Conservation (phyloP, 2,113 vertebrate species). For the Dascyllus trimaculatus region DNA sequence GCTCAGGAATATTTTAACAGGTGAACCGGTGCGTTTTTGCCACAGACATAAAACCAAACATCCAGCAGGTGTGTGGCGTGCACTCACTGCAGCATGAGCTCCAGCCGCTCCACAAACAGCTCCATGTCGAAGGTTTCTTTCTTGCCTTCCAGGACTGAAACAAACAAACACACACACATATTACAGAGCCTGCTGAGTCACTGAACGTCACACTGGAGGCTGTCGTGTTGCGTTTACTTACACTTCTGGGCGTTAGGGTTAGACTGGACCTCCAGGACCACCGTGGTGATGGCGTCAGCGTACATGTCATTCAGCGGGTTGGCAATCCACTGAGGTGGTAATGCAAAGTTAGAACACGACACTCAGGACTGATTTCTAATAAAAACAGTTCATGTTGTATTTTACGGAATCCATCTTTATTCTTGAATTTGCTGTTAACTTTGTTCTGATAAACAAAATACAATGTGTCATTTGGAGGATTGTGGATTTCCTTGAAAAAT, state of each 20-base stretch:
- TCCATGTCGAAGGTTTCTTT: conserved; percentile 86
- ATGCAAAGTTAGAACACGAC: background rate
- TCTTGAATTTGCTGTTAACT: no score
- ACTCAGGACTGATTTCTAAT: no score
- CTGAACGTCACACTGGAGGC: background rate
- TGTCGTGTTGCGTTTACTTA: conserved; percentile 66
- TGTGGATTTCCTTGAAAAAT: no score
- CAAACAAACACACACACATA: conserved; percentile 12
- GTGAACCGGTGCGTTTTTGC: no score
- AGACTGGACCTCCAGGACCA: conserved; percentile 96
- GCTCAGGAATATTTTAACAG: no score
- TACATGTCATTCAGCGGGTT: conserved; percentile 99
- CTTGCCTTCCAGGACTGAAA: conserved; percentile 83
- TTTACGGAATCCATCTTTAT: no score
- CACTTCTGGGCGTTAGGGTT: conserved; percentile 97
- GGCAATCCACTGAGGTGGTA: conserved; percentile 91
- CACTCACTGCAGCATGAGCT: conserved; percentile 94
- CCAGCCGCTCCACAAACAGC: conserved; percentile 89
- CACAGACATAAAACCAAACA: no score
- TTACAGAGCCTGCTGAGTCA: background rate
- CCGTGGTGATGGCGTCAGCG: conserved; percentile 94
- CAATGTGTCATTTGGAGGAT: no score
- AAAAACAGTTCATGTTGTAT: no score
- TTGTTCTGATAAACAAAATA: no score
- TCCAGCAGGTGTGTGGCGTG: background rate